Percentiles rank a stretch among this genome's conserved stretches.
Evolutionary conservation across 2,797 vertebrate species (phyloP).

Genomic region (Cynodonichthys magdalenae): DNA sequence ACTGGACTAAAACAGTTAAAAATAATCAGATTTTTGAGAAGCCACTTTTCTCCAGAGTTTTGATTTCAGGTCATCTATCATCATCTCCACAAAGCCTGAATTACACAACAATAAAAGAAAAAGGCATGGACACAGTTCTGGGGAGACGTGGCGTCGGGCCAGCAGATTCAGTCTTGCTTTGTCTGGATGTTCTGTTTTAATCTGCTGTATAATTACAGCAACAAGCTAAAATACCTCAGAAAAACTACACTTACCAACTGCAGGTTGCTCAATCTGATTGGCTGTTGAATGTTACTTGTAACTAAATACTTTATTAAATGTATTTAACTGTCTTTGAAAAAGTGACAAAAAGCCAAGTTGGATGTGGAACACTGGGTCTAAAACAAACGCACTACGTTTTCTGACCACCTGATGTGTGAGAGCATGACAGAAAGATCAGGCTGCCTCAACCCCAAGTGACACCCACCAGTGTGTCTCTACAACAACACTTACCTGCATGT

Average conservation of each 20-base stretch:
- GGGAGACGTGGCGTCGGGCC: conserved; percentile 14
- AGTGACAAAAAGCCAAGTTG: too few relatives aligned
- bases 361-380: too few relatives aligned
- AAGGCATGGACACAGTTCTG: conserved; percentile 1
- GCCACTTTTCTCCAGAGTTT: too few relatives aligned
- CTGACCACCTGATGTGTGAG: too few relatives aligned
- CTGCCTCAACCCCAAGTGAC: background rate
- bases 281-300: conserved; percentile 4
- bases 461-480: too few relatives aligned
- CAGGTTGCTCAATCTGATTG: background rate
- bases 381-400: too few relatives aligned
- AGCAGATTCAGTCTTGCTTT: conserved; percentile 8
- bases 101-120: background rate
- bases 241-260: conserved; percentile 20
- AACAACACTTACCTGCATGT: conserved; percentile 85
- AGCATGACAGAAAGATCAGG: background rate
- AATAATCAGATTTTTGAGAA: too few relatives aligned
- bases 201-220: conserved; percentile 56
- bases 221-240: conserved; percentile 47
- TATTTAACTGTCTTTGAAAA: too few relatives aligned
- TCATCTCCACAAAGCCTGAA: background rate
- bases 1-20: too few relatives aligned
- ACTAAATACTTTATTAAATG: background rate
- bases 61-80: too few relatives aligned
- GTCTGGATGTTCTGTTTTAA: conserved; percentile 29